Evolutionary conservation across 2,888 invertebrate genomes (phyloP), one percentile per base, ranked within the genome.

Genomic region (Loripinus fragilis): DNA sequence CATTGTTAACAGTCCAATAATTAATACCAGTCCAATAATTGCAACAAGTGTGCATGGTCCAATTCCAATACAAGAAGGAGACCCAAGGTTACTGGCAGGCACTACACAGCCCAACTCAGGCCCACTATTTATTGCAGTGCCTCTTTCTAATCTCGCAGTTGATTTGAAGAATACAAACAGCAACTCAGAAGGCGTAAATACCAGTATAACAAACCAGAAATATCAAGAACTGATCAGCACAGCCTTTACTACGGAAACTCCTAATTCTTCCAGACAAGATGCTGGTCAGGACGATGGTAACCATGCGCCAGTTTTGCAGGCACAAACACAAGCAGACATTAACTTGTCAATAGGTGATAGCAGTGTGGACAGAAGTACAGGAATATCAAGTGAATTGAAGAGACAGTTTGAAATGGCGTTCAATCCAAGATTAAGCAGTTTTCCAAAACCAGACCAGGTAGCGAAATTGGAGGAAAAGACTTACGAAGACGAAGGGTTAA

Each of bases 401-500:
- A 38, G 12, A 38, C 5, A 38, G 38, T 5, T 8, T 8, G 38
- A 5, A 38, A 38, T 8, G 5, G 38, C 12, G 3, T 52, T 25
- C 8, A 52, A 52, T 23, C 52, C 23, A 23, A 52, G 52, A 23
- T n/a, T 25, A 23, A 52, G 52, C 25, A 25, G 20, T 2, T 5
- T 52, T 23, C 52, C 52, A 8, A 52, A 52, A 25, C 25, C 25
- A 10, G 52, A 25, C 12, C 52, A 52, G 7, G 52, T 23, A 7
- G 3, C 3, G 5, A n/a, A 25, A 20, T 7, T 52, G n/a, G n/a
- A 5, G 23, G 52, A 52, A 52, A 80, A 80, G 41, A 55, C 64
- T 17, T 83, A 83, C 42, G 67, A 60, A 15, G 76, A 78, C 55
- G n/a, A 25, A 0, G 42, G 28, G 20, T 41, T 80, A 20, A 75